phyloP scores from a whole-genome alignment of 1,140 invertebrate genomes.

The Gryon sp. region DNA sequence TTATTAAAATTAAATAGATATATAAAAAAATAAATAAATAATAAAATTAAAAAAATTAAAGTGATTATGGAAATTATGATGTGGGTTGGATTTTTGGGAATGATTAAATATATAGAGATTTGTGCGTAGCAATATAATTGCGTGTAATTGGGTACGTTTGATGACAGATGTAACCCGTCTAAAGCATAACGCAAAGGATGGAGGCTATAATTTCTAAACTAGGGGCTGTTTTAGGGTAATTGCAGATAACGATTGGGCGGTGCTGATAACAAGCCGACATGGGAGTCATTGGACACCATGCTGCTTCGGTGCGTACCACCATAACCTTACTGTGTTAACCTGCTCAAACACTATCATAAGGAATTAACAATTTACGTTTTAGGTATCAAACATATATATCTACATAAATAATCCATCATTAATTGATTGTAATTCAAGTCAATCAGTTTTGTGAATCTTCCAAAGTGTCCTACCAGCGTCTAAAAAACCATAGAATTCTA shows the following conservation, averaged over 20 bases:
- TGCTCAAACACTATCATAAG: conserved; percentile 30
- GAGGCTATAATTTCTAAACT: conserved; percentile 80
- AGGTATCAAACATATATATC: too few species aligned
- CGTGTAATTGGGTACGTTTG: conserved; percentile 72
- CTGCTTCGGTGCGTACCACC: conserved; percentile 67
- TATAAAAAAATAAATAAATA: too few species aligned
- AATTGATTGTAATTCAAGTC: too few species aligned
- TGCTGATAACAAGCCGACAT: conserved; percentile 79
- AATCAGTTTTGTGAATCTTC: too few species aligned
- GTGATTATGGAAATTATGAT: too few species aligned
- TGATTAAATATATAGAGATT: conserved; percentile 53
- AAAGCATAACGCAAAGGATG: conserved; percentile 65
- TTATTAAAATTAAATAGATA: too few species aligned
- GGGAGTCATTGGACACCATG: conserved; percentile 78
- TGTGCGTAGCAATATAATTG: conserved; percentile 66
- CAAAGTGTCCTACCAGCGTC: too few species aligned
- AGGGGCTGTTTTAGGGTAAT: conserved; percentile 79
- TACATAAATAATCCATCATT: conserved; percentile 1
- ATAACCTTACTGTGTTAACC: conserved; percentile 68
- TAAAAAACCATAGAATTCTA: too few species aligned
- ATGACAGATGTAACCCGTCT: conserved; percentile 73
- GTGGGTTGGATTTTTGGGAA: too few species aligned
- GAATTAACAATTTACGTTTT: conserved; percentile 24
- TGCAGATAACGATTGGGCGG: conserved; percentile 79
- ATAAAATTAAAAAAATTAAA: too few species aligned